Evolutionary conservation across 1,140 invertebrate species (phyloP).

Genomic region (Hormaphis cornu): DNA sequence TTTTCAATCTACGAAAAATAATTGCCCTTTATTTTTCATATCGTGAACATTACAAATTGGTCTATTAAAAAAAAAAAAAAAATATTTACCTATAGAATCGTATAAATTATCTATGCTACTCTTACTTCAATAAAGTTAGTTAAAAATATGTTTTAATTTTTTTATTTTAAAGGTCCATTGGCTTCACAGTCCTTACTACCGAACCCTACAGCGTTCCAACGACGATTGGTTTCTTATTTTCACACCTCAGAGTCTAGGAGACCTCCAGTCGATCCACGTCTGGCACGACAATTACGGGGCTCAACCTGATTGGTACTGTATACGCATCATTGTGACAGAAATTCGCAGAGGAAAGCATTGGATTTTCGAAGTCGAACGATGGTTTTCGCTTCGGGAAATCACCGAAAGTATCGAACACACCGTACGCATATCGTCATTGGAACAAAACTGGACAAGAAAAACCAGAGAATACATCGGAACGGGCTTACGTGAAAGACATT

Average conservation of each 20-base stretch:
- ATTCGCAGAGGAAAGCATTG: not conserved
- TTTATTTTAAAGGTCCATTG: slow-evolving; percentile 34
- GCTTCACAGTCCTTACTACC: not conserved
- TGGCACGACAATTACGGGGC: slow-evolving; percentile 35
- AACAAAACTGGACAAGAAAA: not conserved
- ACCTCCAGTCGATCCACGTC: slow-evolving; percentile 29
- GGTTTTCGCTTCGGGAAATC: not conserved
- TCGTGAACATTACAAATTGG: too few relatives aligned
- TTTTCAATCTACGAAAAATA: too few relatives aligned
- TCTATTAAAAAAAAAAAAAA: too few relatives aligned
- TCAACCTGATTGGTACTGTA: slow-evolving; percentile 34
- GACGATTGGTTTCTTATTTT: slow-evolving; percentile 37
- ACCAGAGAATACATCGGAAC: not conserved
- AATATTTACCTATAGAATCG: too few relatives aligned
- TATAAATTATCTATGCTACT: too few relatives aligned
- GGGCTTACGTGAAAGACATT: slow-evolving; percentile 4
- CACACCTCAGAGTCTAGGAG: slow-evolving; percentile 31
- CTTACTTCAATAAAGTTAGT: too few relatives aligned
- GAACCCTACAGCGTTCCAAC: slow-evolving; percentile 23
- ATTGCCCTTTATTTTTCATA: too few relatives aligned
- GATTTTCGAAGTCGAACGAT: slow-evolving; percentile 4
- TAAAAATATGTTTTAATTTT: too few relatives aligned
- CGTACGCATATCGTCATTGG: not conserved
- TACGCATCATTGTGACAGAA: slow-evolving; percentile 2
- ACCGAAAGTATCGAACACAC: not conserved